Evolutionary conservation across 2,113 vertebrate species (phyloP).

Genomic region (Mandrillus leucophaeus): DNA sequence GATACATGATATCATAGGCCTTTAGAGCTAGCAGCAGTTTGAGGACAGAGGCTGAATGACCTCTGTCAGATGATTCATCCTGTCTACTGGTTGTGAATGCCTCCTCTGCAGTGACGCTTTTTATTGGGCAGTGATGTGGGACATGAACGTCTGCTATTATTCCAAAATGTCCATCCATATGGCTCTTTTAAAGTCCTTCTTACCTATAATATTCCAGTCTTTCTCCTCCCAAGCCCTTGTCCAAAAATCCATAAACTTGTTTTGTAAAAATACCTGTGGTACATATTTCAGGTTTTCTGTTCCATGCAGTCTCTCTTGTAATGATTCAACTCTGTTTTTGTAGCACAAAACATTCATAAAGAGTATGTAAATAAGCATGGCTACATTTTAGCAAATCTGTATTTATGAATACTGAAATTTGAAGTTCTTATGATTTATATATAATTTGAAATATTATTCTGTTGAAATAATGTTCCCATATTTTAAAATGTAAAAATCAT

Average conservation of each 20-base stretch:
- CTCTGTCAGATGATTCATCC: too few relatives aligned
- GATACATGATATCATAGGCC: background rate
- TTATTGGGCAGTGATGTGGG: background rate
- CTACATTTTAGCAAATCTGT: background rate
- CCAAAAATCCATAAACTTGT: background rate
- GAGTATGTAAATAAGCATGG: background rate
- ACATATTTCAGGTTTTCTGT: background rate
- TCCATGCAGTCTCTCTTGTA: background rate
- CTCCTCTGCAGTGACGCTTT: background rate
- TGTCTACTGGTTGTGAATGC: background rate
- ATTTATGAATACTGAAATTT: background rate
- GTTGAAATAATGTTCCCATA: background rate
- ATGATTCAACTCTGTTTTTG: background rate
- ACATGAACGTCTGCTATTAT: background rate
- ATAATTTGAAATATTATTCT: background rate
- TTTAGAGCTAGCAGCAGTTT: background rate
- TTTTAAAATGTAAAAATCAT: background rate
- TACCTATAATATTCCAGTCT: background rate
- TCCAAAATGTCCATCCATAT: background rate
- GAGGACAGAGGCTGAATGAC: background rate
- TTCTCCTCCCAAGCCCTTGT: background rate
- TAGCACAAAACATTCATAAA: background rate
- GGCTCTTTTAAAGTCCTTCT: background rate
- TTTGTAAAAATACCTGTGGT: background rate
- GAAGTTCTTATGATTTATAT: background rate